phyloP scores from a whole-genome alignment of 64 coral and sea anemone species.

The Hydrozoanthus tunicans region DNA sequence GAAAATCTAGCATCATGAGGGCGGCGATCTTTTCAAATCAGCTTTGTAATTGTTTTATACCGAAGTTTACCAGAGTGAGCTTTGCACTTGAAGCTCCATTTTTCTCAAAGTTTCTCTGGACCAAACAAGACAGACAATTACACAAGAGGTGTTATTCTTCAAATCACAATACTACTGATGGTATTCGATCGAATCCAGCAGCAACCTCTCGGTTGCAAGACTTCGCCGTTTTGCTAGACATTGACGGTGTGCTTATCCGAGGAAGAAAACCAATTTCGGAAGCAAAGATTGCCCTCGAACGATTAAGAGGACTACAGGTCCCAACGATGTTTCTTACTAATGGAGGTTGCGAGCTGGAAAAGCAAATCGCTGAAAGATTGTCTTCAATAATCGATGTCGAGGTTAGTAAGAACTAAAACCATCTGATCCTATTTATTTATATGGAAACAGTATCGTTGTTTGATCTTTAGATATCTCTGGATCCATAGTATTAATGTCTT shows the following conservation, averaged over 20 bases:
- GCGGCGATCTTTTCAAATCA: slow-evolving; percentile 13
- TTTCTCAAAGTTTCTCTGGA: not conserved
- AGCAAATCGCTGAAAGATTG: slow-evolving; percentile 65
- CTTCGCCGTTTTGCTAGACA: slow-evolving; percentile 77
- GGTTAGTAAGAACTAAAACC: slow-evolving; percentile 22
- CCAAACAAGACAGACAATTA: not conserved
- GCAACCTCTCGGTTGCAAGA: slow-evolving; percentile 21
- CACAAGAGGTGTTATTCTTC: not conserved
- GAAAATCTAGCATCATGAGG: not conserved
- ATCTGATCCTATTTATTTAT: not conserved
- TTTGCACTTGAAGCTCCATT: not conserved
- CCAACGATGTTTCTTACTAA: slow-evolving; percentile 80
- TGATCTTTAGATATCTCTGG: no score
- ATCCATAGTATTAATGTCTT: no score
- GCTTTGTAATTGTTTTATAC: not conserved
- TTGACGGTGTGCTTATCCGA: slow-evolving; percentile 79
- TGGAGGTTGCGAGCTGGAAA: slow-evolving; percentile 68
- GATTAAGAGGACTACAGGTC: slow-evolving; percentile 49
- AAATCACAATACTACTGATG: slow-evolving; percentile 2
- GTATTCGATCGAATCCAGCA: slow-evolving; percentile 17
- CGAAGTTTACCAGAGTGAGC: not conserved
- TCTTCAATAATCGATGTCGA: slow-evolving; percentile 71
- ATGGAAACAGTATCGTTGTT: no score
- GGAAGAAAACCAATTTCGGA: slow-evolving; percentile 66
- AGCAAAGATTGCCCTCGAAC: slow-evolving; percentile 66